Conservation (phyloP, 2,113 vertebrate species). For the Nesospiza acunhae region DNA sequence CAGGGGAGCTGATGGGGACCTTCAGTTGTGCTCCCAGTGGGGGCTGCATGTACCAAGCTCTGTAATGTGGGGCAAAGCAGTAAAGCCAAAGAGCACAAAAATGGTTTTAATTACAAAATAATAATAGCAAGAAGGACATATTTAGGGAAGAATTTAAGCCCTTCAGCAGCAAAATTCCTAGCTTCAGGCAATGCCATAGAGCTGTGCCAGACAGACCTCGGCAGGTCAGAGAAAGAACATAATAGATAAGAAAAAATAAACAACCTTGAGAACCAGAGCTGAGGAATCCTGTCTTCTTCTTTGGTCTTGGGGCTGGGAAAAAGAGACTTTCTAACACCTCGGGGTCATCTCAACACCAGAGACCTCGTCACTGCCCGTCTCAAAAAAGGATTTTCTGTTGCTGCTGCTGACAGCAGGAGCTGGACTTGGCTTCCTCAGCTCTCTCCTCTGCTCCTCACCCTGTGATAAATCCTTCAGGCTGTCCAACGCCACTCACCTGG, state of each 20-base stretch:
- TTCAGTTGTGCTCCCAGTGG: not conserved
- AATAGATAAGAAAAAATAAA: no score
- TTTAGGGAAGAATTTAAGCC: not conserved
- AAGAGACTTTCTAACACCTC: no score
- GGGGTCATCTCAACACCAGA: no score
- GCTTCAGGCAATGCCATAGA: not conserved
- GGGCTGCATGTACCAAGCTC: not conserved
- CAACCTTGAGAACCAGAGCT: no score
- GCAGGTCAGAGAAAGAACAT: no score
- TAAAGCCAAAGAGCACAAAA: not conserved
- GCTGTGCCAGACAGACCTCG: not conserved
- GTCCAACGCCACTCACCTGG: no score
- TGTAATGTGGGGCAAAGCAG: not conserved
- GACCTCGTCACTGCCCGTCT: fast-evolving
- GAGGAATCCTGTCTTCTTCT: no score
- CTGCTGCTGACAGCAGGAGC: not conserved
- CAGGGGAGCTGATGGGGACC: not conserved
- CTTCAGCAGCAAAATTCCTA: not conserved
- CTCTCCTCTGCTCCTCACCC: not conserved
- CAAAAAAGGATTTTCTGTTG: not conserved
- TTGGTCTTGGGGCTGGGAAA: no score
- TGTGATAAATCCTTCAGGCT: not conserved
- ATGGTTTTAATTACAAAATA: not conserved
- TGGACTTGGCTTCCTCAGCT: not conserved
- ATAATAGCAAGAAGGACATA: not conserved